Conservation (phyloP, 2,113 vertebrate genomes). For the Mormyrus lacerda region DNA sequence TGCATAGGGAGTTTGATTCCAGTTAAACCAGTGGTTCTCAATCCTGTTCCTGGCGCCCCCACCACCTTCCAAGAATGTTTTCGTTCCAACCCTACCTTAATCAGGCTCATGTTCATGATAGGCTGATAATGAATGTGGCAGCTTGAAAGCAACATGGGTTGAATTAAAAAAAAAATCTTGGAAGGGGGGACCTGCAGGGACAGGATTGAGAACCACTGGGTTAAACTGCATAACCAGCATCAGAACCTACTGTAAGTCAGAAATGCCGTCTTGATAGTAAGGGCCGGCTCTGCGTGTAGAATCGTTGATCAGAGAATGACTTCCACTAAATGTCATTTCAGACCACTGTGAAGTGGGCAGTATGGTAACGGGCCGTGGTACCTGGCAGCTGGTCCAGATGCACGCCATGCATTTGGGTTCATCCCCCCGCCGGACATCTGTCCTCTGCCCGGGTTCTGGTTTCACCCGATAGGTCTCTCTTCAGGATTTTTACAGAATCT, state of each 20-base stretch:
- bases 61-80: not conserved
- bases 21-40: not conserved
- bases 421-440: not conserved
- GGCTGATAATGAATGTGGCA: too few species aligned
- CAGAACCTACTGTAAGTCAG: not conserved
- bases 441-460: not conserved
- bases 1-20: not conserved
- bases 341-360: not conserved
- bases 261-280: not conserved
- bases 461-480: not conserved
- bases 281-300: not conserved
- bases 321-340: not conserved
- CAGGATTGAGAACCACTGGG: not conserved
- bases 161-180: not conserved
- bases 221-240: not conserved
- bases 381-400: not conserved
- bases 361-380: too few species aligned
- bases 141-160: not conserved
- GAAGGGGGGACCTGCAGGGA: not conserved
- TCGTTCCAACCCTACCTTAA: not conserved
- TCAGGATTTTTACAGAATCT: not conserved
- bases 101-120: not conserved
- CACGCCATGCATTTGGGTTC: not conserved
- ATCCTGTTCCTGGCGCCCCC: not conserved
- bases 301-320: not conserved